phyloP scores from a whole-genome alignment of 1,140 invertebrate genomes.

The Bombyx mandarina region DNA sequence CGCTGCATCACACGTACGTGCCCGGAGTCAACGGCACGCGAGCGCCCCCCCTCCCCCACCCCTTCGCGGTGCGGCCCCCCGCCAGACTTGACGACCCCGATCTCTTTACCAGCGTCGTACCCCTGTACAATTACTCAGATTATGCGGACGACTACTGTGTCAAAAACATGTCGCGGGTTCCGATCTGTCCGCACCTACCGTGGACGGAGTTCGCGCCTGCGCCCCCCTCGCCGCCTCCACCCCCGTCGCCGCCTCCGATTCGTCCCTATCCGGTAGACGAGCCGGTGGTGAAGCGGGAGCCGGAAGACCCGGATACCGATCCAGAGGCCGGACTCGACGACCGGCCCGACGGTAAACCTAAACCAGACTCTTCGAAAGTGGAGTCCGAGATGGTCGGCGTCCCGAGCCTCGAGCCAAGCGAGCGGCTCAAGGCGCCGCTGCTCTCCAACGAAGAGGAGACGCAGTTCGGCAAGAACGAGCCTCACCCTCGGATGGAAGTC shows the following conservation, averaged over 20 bases:
- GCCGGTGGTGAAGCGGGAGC: constrained; percentile 7
- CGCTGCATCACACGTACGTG: constrained; percentile 40
- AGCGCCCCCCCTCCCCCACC: constrained; percentile 37
- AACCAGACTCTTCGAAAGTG: constrained; percentile 8
- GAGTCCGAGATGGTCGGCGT: constrained; percentile 26
- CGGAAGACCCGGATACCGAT: constrained; percentile 7
- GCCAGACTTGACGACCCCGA: constrained; percentile 42
- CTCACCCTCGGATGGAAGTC: constrained; percentile 11
- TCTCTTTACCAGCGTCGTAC: constrained; percentile 56
- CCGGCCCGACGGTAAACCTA: constrained; percentile 2
- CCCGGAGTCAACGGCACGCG: constrained; percentile 56
- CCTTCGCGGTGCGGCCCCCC: constrained; percentile 37
- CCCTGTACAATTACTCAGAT: constrained; percentile 64
- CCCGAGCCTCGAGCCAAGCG: constrained; percentile 32
- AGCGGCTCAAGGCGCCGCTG: constrained; percentile 39
- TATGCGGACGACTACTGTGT: constrained; percentile 61
- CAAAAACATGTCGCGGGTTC: constrained; percentile 52
- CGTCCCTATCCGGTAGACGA: constrained; percentile 36
- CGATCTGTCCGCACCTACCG: constrained; percentile 40
- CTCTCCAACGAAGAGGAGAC: constrained; percentile 22
- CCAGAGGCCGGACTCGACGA: neutral
- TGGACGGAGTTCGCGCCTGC: constrained; percentile 41
- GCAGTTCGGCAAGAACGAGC: constrained; percentile 17
- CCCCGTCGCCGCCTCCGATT: constrained; percentile 32
- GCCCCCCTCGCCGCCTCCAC: constrained; percentile 34